Percentiles rank a stretch among this genome's conserved stretches.
Evolutionary conservation across 2,888 invertebrate genomes (phyloP).

Genomic region (Nipponacmea schrenckii): DNA sequence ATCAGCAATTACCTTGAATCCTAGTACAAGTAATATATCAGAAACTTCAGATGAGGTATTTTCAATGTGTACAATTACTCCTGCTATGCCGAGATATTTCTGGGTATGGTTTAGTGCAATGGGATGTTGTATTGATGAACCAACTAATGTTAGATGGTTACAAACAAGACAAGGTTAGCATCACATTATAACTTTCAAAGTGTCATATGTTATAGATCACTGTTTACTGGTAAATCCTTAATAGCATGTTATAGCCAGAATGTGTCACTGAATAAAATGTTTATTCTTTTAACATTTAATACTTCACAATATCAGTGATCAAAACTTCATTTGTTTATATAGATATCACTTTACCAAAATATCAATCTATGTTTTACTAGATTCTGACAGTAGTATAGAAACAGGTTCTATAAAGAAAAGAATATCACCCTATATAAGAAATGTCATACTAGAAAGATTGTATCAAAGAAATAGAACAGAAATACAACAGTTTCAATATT

Average conservation of each 20-base stretch:
- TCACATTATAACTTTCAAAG: background rate
- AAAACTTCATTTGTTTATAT: no score
- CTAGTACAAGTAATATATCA: background rate
- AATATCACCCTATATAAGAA: conserved; percentile 24
- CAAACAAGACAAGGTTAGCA: conserved; percentile 17
- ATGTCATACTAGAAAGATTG: conserved; percentile 65
- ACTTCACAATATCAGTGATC: no score
- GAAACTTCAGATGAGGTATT: background rate
- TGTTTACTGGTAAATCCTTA: no score
- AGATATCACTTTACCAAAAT: no score
- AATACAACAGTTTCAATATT: conserved; percentile 73
- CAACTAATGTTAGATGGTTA: conserved; percentile 36
- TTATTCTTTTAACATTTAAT: no score
- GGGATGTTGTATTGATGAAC: conserved; percentile 36
- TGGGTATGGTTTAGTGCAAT: conserved; percentile 41
- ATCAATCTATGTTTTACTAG: no score
- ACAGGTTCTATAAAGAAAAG: background rate
- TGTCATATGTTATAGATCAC: no score
- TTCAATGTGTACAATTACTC: conserved; percentile 22
- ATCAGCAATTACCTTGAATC: background rate
- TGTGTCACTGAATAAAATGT: no score
- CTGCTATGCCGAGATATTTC: conserved; percentile 32
- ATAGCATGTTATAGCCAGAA: no score
- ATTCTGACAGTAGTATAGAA: background rate
- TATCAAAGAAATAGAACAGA: conserved; percentile 72